Base-by-base conservation (phyloP, 2,113 vertebrate species). In the Cyprinodon tularosa region DNA sequence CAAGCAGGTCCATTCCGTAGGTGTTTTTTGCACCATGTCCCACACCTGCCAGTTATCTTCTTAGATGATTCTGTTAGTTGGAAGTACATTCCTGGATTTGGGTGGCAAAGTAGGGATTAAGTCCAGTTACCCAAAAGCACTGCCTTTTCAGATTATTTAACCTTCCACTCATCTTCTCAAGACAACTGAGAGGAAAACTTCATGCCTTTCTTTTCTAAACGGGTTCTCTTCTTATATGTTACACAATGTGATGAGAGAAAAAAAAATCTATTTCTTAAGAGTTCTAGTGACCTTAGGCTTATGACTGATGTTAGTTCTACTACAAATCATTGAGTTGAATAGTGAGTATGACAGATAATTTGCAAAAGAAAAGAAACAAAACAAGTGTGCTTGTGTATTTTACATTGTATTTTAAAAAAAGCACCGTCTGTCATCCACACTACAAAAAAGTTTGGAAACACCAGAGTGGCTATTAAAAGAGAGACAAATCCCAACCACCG, bases 1-100 rank as follows among this genome's bases (percentile, higher is more conserved):
- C 91, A 93, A 92, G 92, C 91, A 93, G 92, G 91, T 91, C 84
- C 89, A 92, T 93, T 93, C 92, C 92, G 84, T 91, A 66, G 92
- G 92, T 92, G 92, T 92, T 29, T 72, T 13, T 75, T 89, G 90
- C 90, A 91, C 92, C 91, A 82, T 86, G 77, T 84, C 90, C 82
- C 80, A 88, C 91, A 87, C 91, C 92, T 93, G 92, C 92, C 89
- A 93, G 88, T 84, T 67, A 66, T 88, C 89, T 89, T 86, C 72
- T 74, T 85, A 78, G 82, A 84, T 71, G 84, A 88, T 93, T 86
- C 68, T 85, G 74, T 93, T 93, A 37, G 86, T 91, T 92, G 89
- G 66, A 90, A 84, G 80, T 92, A 93, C 92, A 93, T 93, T 93
- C 92, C 92, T 93, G 91, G 90, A 92, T 71, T 80, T 75, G 91